Evolutionary conservation across 2,113 vertebrate genomes (phyloP).

Genomic region (Scomber japonicus): DNA sequence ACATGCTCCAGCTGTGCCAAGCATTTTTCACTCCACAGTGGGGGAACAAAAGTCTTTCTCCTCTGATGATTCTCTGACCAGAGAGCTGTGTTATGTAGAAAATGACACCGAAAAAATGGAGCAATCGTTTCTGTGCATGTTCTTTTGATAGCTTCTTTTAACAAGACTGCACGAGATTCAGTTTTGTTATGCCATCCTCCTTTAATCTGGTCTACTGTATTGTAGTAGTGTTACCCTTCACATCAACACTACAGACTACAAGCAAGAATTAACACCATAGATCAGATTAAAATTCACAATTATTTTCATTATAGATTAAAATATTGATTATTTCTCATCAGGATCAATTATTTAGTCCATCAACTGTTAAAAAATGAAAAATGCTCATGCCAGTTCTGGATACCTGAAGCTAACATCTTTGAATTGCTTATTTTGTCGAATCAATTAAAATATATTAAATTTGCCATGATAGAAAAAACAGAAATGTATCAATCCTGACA

Average conservation of each 20-base stretch:
- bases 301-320: neutral
- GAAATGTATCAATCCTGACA: neutral
- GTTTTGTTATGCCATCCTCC: neutral
- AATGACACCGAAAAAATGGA: conserved; percentile 9
- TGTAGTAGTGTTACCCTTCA: neutral
- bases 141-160: conserved; percentile 5
- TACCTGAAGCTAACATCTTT: too few species aligned
- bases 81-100: neutral
- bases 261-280: neutral
- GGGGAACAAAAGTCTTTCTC: conserved; percentile 38
- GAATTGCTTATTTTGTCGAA: too few species aligned
- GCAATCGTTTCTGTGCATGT: neutral
- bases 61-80: conserved; percentile 26
- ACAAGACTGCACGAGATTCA: neutral
- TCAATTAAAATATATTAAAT: neutral
- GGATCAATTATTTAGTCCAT: neutral
- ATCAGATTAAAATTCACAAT: neutral
- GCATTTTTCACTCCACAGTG: conserved; percentile 51
- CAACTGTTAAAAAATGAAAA: neutral
- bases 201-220: too few species aligned
- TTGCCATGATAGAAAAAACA: neutral
- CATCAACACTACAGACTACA: neutral
- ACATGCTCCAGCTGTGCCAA: conserved; percentile 62
- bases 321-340: neutral
- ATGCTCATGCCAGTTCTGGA: too few species aligned